phyloP scores from a whole-genome alignment of 2,888 invertebrate genomes.

The Ormyrus labotus region DNA sequence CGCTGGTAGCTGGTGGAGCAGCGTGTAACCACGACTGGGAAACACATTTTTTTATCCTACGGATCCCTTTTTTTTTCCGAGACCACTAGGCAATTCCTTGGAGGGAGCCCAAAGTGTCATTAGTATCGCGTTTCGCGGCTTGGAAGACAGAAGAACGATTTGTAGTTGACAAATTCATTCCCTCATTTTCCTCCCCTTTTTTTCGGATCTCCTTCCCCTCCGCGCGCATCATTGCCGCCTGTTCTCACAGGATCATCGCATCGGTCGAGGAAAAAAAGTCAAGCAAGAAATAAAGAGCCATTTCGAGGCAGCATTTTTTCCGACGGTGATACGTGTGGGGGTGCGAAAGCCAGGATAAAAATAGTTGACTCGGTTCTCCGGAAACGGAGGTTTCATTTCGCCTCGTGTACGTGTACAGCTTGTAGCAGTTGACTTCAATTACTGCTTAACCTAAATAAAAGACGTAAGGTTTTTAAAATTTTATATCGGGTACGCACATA shows the following conservation, averaged over 20 bases:
- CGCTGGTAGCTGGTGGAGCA: neutral
- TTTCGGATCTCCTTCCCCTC: neutral
- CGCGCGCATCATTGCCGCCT: neutral
- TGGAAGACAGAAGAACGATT: slow-evolving; percentile 39
- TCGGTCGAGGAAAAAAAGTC: slow-evolving; percentile 3
- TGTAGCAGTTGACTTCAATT: too few relatives aligned
- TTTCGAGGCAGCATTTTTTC: neutral
- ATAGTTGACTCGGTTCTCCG: neutral
- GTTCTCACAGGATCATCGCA: neutral
- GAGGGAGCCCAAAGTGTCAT: slow-evolving; percentile 46
- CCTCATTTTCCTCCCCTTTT: slow-evolving; percentile 1
- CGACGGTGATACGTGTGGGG: neutral
- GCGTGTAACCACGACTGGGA: slow-evolving; percentile 18
- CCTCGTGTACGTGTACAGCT: too few relatives aligned
- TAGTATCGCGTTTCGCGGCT: slow-evolving; percentile 49
- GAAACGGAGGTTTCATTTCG: too few relatives aligned
- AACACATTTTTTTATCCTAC: slow-evolving; percentile 5
- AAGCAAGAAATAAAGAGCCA: neutral
- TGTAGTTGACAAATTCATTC: slow-evolving; percentile 54
- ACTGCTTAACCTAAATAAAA: too few relatives aligned
- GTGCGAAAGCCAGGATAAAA: slow-evolving; percentile 14
- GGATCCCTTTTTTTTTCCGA: slow-evolving; percentile 21
- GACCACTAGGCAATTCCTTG: slow-evolving; percentile 38
- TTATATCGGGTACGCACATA: too few relatives aligned
- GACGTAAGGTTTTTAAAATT: too few relatives aligned